A percentile compares a stretch with the other conserved stretches of the same genome.
These are phyloP conservation scores for Macquaria ambigua DNA, from an alignment of 2,113 vertebrate species.

Conservation along the genomic window DNA sequence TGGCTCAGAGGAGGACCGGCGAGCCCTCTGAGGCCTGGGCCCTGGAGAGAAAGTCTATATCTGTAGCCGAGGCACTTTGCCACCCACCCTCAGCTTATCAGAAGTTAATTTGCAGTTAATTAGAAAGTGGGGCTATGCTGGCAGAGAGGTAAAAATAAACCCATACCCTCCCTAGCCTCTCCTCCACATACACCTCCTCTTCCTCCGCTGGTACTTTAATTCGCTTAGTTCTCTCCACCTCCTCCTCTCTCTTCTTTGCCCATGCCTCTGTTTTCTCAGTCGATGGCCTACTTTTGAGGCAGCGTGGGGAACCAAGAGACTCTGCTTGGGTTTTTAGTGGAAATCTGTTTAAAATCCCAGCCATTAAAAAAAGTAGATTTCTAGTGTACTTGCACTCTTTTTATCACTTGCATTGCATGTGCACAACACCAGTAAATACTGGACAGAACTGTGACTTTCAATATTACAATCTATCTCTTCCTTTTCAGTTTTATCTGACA, in stretches of 20 bases:
- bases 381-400: background rate
- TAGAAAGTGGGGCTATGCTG: slow-evolving; percentile 70
- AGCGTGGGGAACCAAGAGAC: slow-evolving; percentile 51
- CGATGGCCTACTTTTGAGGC: slow-evolving; percentile 78
- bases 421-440: background rate
- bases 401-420: background rate
- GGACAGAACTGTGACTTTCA: slow-evolving; percentile 10
- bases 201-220: slow-evolving; percentile 47
- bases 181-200: slow-evolving; percentile 52
- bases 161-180: slow-evolving; percentile 36
- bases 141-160: slow-evolving; percentile 78
- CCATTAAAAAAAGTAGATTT: slow-evolving; percentile 7
- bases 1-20: slow-evolving; percentile 36
- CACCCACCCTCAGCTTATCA: slow-evolving; percentile 56
- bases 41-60: slow-evolving; percentile 57
- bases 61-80: slow-evolving; percentile 35
- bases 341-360: slow-evolving; percentile 37
- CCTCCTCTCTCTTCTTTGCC: slow-evolving; percentile 50
- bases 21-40: slow-evolving; percentile 45
- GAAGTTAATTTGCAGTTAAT: slow-evolving; percentile 84
- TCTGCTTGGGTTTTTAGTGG: slow-evolving; percentile 27
- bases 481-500: background rate
- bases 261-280: slow-evolving; percentile 33
- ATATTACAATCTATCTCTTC: background rate
- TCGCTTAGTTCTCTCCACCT: slow-evolving; percentile 51